A percentile compares a stretch with the other conserved stretches of the same genome.
Conservation (phyloP, 2,797 vertebrate species). For the Rhinella marina region DNA sequence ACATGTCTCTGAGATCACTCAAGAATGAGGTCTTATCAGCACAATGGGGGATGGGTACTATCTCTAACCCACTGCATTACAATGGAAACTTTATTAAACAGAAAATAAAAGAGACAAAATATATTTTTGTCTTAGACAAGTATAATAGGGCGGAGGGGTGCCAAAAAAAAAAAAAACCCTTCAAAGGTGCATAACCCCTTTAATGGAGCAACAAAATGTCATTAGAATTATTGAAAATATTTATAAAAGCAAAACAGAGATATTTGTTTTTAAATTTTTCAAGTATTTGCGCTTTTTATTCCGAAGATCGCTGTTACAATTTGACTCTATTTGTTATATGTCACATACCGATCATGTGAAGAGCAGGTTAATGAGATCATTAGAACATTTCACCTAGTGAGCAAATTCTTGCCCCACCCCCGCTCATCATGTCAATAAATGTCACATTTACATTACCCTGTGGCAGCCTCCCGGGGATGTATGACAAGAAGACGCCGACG, state of each 20-base stretch:
- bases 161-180: too few relatives aligned
- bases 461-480: background rate
- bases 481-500: background rate
- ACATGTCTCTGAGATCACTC: too few relatives aligned
- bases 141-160: too few relatives aligned
- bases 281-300: background rate
- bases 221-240: background rate
- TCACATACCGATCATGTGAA: background rate
- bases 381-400: background rate
- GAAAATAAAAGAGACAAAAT: background rate
- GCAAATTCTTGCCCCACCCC: conserved; percentile 2
- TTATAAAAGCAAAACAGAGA: too few relatives aligned
- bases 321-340: background rate
- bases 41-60: too few relatives aligned
- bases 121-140: background rate
- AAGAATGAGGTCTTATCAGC: too few relatives aligned
- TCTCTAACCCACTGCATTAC: too few relatives aligned
- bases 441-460: background rate
- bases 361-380: background rate
- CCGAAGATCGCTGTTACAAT: background rate
- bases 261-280: background rate
- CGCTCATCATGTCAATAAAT: conserved; percentile 15
- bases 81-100: too few relatives aligned
- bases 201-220: background rate
- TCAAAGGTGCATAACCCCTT: background rate